Percentiles rank a stretch among this genome's conserved stretches.
Evolutionary conservation across 2,888 invertebrate species (phyloP).

Genomic region (Trisateles emortualis): DNA sequence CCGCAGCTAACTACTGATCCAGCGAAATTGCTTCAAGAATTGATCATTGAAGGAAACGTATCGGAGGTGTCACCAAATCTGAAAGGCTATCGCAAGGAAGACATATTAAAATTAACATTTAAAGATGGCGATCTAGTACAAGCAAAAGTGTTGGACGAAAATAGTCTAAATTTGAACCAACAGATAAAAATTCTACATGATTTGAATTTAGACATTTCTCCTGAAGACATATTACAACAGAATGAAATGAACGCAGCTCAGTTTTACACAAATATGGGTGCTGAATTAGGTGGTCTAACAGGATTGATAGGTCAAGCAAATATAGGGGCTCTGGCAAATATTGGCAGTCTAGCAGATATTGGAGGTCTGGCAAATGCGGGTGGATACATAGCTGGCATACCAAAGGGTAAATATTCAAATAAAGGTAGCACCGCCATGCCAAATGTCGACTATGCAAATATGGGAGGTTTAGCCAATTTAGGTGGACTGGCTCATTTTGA

Average conservation of each 20-base stretch:
- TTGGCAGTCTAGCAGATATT: neutral
- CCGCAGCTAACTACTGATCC: slow-evolving; percentile 56
- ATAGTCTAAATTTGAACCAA: slow-evolving; percentile 42
- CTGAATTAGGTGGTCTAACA: neutral
- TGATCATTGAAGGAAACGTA: slow-evolving; percentile 56
- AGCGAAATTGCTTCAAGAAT: slow-evolving; percentile 54
- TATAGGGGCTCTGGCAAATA: neutral
- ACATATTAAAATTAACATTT: slow-evolving; percentile 57
- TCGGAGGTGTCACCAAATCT: slow-evolving; percentile 61
- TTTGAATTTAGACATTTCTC: slow-evolving; percentile 51
- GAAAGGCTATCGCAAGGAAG: slow-evolving; percentile 52
- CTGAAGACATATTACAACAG: slow-evolving; percentile 39
- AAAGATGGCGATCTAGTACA: slow-evolving; percentile 61
- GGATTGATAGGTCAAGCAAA: too few relatives aligned
- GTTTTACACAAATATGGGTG: slow-evolving; percentile 11
- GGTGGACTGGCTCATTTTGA: neutral
- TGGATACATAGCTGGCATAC: too few relatives aligned
- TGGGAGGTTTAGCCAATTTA: neutral
- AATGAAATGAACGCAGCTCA: slow-evolving; percentile 28
- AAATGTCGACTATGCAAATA: neutral
- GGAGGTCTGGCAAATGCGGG: neutral
- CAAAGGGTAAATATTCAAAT: too few relatives aligned
- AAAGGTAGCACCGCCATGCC: too few relatives aligned
- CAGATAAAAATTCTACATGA: slow-evolving; percentile 38
- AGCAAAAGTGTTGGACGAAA: slow-evolving; percentile 58